Base-by-base conservation (phyloP, 2,888 invertebrate species). In the Leptopilina syphax region DNA sequence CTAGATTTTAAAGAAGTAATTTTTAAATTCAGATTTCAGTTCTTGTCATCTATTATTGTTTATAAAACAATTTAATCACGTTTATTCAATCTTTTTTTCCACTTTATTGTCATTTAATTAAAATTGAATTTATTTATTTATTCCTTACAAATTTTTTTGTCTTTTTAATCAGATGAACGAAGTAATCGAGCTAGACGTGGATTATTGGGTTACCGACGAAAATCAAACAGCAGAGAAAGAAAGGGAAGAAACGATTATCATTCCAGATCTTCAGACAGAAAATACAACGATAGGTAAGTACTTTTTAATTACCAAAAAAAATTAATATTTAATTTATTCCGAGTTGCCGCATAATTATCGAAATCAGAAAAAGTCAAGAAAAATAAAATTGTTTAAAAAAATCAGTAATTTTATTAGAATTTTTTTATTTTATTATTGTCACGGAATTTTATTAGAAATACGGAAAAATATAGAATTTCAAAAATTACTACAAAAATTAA, bases 221-320 rank as follows among this genome's bases (percentile, higher is more conserved):
- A 77, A 47, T 80, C 81, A 65, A 81, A 79, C 54, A 81, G 81
- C 27, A 78, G 84, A 65, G 84, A 84, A 54, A 81, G 81, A 77
- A 82, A 80, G 34, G 81, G 76, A 18, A 73, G 79, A 68, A 76
- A 77, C 27, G 76, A 70, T 10, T 50, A 79, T 76, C 76, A 81
- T 66, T 82, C 81, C 3, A 85, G 83, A 78, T 80, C 80, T 10
- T 81, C 70, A 65, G 84, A 85, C 65, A 77, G 78, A 65, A 84
- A 81, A 63, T 83, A 81, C 27, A 47, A 50, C 76, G 82, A 81
- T 10, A 83, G 82, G 83, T 82, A 77, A 34, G 66, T 10, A 66
- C 12, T 63, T 47, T 44, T 7, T 47, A 24, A 50, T 68, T 24
- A 8, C 7, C 7, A 18, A 67, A 7, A 10, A 50, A 4, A 24